Base-by-base conservation (phyloP, 2,113 vertebrate species). In the Cavia porcellus region DNA sequence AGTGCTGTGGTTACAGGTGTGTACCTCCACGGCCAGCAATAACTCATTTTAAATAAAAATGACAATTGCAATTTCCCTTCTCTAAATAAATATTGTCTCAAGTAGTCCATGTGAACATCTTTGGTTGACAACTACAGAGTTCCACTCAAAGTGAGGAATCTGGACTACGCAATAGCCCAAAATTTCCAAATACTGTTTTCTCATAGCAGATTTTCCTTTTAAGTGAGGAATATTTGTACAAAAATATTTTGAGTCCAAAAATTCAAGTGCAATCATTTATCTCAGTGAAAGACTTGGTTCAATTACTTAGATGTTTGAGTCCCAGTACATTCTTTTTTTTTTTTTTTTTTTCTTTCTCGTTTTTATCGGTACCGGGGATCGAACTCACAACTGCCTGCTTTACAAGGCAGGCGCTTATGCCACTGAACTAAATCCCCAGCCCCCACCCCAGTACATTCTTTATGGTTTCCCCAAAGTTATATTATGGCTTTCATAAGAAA, bases 121-220 rank as follows among this genome's bases (percentile, higher is more conserved):
- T 98, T 98, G 92, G 99, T 99, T 64, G 99, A 99, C 30, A 99
- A 98, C 99, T 99, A 99, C 99, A 9, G 99, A 99, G 98, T 99
- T 99, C 99, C 99, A 99, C 97, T 99, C 99, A 55, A 99, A 99
- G 97, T 99, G 99, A 98, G 99, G 99, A 92, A 99, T 99, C 99
- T 99, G 99, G 98, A 99, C 93, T 70, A 99, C 99, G 4, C 45
- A 98, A 96, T 99, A 99, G 45, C 99, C 99, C 98, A 99, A 98
- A 93, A 99, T 99, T 98, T 99, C 99, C 97, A 99, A 98, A 89
- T 99, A 99, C 97, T 99, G 98, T 70, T 93, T 99, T 89, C 98
- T 99, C 98, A 99, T 98, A 95, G 98, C 95, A 86, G 97, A 50
- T 93, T 99, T 98, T 96, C 99, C 99, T 98, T 99, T 99, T 87